Base-by-base conservation (phyloP, 92 coral and sea anemone species). In the Blastomussa wellsi region DNA sequence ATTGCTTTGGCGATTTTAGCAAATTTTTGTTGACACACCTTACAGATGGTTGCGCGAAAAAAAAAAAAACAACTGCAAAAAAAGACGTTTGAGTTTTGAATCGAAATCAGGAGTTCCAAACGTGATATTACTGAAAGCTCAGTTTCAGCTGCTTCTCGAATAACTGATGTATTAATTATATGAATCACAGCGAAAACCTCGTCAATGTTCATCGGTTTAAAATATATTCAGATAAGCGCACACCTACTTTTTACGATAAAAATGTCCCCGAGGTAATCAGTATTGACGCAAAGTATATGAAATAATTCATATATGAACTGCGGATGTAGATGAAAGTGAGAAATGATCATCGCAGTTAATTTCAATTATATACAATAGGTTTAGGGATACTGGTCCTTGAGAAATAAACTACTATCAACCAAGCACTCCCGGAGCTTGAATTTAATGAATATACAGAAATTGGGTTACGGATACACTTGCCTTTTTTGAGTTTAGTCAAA, bases 31-130 rank as follows among this genome's bases (percentile, higher is more conserved):
- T 79, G 48, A 41, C 74, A 12, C 28, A 79, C 74, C 83, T 79
- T 62, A 31, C 74, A 79, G 83, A 65, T 65, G 83, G 74, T 8
- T 65, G 41, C 83, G 2, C 13, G 26, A 64, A 28, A 79, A 47
- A 64, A 28, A 79, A 47, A 79, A 1, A 14, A 26, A 70, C 41
- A 70, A 70, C 19, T 19, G 28, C 41, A 70, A 70, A 70, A 70
- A 70, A 38, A 14, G 20, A 8, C 20, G 44, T 73, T 44, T 42
- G 36, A 39, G 7, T n/a, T 74, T 74, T 74, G 37, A 75, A 75
- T 47, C 44, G 41, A 70, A 37, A 19, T 75, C n/a, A 48, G 64
- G 38, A 22, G 20, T 44, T 74, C 16, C 36, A 41, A 42, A 11
- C 5, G 4, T 8, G 47, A 47, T 14, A n/a, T 15, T 33, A 33